Evolutionary conservation across 2,888 invertebrate species (phyloP).

Genomic region (Neoaliturus tenellus): DNA sequence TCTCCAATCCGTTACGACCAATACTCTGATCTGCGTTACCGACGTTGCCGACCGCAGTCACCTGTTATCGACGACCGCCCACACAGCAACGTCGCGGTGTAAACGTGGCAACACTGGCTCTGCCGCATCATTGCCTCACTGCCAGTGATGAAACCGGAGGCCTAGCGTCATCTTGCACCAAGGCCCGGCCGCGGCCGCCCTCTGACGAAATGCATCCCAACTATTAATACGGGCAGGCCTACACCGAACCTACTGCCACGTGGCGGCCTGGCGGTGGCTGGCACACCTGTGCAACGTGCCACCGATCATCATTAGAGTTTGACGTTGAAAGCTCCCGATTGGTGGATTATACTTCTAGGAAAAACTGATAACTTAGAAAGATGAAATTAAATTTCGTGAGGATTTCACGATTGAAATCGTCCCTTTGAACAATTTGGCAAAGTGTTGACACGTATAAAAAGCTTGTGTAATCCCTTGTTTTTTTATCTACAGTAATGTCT

Average conservation of each 20-base stretch:
- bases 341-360: no score
- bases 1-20: no score
- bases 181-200: constrained; percentile 52
- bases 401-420: no score
- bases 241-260: neutral
- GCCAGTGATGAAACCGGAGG: constrained; percentile 45
- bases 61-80: constrained; percentile 26
- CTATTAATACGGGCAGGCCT: constrained; percentile 49
- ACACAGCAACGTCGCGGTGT: neutral
- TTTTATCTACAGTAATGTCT: no score
- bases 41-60: neutral
- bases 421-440: no score
- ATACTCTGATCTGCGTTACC: neutral
- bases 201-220: constrained; percentile 50
- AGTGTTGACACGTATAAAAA: no score
- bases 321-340: no score
- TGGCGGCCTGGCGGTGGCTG: neutral
- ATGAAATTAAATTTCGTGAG: no score
- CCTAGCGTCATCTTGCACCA: constrained; percentile 53
- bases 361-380: no score
- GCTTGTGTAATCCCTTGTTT: no score
- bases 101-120: constrained; percentile 43
- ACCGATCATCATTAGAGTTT: no score
- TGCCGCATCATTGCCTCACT: constrained; percentile 41
- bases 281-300: no score